phyloP scores from a whole-genome alignment of 2,797 vertebrate genomes.

The Oophaga sylvatica region DNA sequence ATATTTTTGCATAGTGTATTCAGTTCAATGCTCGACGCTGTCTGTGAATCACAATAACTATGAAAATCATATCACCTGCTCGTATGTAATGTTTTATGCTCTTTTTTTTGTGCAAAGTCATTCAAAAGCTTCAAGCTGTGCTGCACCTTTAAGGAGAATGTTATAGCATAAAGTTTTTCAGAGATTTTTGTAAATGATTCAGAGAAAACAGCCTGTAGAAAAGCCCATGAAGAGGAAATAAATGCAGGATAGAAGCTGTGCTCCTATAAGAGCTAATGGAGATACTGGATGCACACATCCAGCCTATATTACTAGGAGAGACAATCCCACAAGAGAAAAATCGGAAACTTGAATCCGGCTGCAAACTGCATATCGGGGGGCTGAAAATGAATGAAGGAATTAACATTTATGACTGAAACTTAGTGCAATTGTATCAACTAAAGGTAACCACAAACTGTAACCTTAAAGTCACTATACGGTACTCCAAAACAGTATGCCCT shows the following conservation, averaged over 20 bases:
- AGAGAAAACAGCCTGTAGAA: too few relatives aligned
- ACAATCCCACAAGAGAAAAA: too few relatives aligned
- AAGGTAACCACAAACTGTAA: neutral
- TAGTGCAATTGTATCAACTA: too few relatives aligned
- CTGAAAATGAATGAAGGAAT: too few relatives aligned
- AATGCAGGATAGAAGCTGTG: too few relatives aligned
- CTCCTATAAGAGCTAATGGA: too few relatives aligned
- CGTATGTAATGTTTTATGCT: neutral
- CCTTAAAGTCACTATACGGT: neutral
- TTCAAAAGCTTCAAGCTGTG: neutral
- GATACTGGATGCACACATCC: too few relatives aligned
- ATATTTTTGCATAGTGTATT: slow-evolving; percentile 24
- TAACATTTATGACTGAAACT: too few relatives aligned
- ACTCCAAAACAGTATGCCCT: neutral
- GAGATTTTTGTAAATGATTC: neutral
- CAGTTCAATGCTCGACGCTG: neutral
- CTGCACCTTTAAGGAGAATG: neutral
- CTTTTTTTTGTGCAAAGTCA: neutral
- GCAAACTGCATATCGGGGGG: too few relatives aligned
- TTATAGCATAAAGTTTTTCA: neutral
- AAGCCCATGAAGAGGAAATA: too few relatives aligned
- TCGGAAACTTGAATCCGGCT: too few relatives aligned
- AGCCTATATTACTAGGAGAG: too few relatives aligned
- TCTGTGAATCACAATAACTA: neutral
- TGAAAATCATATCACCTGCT: neutral